Evolutionary conservation across 2,113 vertebrate genomes (phyloP).

Genomic region (Okapia johnstoni): DNA sequence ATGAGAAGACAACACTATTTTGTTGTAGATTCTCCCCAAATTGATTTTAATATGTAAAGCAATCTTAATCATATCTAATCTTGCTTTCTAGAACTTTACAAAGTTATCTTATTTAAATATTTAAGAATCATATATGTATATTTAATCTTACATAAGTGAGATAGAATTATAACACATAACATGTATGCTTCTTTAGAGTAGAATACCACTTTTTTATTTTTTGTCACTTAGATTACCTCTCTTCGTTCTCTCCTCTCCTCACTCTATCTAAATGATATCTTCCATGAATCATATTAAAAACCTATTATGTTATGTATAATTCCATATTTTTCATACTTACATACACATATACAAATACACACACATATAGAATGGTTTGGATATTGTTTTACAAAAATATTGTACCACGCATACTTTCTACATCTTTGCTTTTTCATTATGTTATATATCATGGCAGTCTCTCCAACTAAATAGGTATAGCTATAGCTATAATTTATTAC

Average conservation of each 20-base stretch:
- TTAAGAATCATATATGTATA: neutral
- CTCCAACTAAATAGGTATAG: neutral
- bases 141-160: neutral
- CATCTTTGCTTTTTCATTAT: neutral
- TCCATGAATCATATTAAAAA: neutral
- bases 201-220: neutral
- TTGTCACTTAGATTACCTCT: neutral
- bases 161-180: neutral
- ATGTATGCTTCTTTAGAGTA: neutral
- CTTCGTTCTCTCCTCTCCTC: neutral
- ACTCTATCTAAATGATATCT: neutral
- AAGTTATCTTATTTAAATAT: neutral
- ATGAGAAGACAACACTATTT: neutral
- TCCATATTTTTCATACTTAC: neutral
- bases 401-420: neutral
- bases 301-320: neutral
- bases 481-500: neutral
- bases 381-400: neutral
- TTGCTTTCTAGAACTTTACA: neutral
- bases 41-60: neutral
- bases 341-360: neutral
- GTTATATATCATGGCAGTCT: neutral
- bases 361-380: neutral
- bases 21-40: neutral
- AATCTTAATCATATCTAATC: neutral